Evolutionary conservation across 1,140 invertebrate species (phyloP), one percentile per base, ranked within the genome.

Genomic region (Drosophila biarmipes): DNA sequence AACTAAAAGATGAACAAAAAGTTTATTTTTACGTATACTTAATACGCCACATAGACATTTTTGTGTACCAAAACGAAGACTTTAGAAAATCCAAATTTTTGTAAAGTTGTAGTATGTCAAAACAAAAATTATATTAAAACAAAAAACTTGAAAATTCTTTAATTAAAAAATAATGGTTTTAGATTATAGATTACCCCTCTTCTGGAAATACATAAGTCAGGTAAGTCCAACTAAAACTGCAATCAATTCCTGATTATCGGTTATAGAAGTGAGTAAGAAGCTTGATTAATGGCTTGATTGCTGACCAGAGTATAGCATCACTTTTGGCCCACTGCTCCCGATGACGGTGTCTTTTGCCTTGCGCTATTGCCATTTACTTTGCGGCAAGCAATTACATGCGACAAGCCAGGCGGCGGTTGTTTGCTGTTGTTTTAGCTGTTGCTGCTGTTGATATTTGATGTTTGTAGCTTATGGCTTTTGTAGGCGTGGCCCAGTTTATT

Each of bases 351-450:
- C 56, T 73, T 53, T 52, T 73, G 38, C 57, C 52, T 45, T 78
- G 59, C 58, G 62, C 66, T 82, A 76, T 87, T 87, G 78, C 89
- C 84, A 82, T 79, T 89, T 87, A 87, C 82, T 81, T 87, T 87
- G 82, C 72, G 75, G 84, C 75, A 72, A 78, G 82, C 82, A 86
- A 86, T 86, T 86, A 87, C 82, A 87, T 68, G 78, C 64, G 81
- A 81, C 78, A 87, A 82, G 81, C 73, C 73, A 71, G 73, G 73
- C 77, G 73, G 48, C 80, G 56, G 72, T 66, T 53, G 46, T 66
- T 69, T 53, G 21, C 55, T 69, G 66, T 68, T 69, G 49, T 45
- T 68, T 45, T 45, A 53, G 61, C 62, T 64, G 59, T 31, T 69
- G 62, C 43, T 75, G 74, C 66, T 73, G 80, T 56, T 73, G 79